Evolutionary conservation across 2,113 vertebrate species (phyloP).

Genomic region (Phalacrocorax brasilianus): DNA sequence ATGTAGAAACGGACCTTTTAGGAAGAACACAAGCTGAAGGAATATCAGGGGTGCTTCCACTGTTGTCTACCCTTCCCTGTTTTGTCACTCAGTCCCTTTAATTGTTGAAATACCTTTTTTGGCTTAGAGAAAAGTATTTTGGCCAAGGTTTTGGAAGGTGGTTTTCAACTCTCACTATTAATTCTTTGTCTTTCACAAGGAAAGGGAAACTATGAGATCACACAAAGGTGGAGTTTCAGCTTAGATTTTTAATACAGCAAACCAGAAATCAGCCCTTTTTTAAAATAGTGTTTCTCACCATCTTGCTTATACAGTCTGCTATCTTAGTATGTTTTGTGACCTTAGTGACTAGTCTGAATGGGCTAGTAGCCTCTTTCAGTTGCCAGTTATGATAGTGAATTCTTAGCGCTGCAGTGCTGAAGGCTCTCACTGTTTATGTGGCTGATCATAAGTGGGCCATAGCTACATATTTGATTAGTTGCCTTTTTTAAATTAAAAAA

Average conservation of each 20-base stretch:
- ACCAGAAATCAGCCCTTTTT: background rate
- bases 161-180: background rate
- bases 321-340: background rate
- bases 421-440: background rate
- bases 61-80: background rate
- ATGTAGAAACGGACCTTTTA: background rate
- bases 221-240: background rate
- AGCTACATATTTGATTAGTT: background rate
- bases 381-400: background rate
- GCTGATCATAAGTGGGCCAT: background rate
- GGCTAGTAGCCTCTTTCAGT: background rate
- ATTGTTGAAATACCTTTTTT: background rate
- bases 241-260: background rate
- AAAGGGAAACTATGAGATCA: background rate
- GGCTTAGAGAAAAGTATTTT: background rate
- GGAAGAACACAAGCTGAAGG: background rate
- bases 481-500: too few species aligned
- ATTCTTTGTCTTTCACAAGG: background rate
- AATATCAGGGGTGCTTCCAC: background rate
- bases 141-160: background rate
- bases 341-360: background rate
- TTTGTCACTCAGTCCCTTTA: background rate
- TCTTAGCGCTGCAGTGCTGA: background rate
- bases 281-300: background rate
- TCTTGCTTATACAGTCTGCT: background rate